Base-by-base conservation (phyloP, 2,888 invertebrate species). In the Xestia ashworthii region DNA sequence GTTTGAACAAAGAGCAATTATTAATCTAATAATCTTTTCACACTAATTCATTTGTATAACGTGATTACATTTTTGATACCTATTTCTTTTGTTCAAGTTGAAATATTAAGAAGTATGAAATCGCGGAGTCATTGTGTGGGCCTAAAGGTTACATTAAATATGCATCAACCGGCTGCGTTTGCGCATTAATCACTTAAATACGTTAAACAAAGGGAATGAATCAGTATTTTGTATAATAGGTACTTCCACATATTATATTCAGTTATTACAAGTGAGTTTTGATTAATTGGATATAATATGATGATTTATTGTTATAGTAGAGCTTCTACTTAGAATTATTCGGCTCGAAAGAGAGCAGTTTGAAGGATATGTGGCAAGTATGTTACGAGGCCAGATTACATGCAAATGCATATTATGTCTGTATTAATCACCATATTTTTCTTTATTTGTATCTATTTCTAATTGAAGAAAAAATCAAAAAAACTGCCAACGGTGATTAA, bases 91-190 rank as follows among this genome's bases (percentile, higher is more conserved):
- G 71, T 65, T 4, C 12, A 16, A 38, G 4, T 60, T n/a, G 1
- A 71, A 38, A 14, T 25, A 9, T 66, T 16, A 38, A 48, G 32
- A 32, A n/a, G 3, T 46, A 60, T 38, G 46, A 80, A 76, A 70
- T 5, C 22, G 81, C 62, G 5, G 3, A 67, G 72, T 82, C 82
- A 82, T 76, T 70, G 76, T 55, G 19, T 60, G 12, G 44, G 6
- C 64, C 6, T 32, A 25, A 11, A 48, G 38, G 41, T 53, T 58
- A n/a, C 16, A 68, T 68, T 55, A 60, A 66, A 70, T 70, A 76
- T 81, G 44, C 70, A 38, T 22, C 32, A 67, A 67, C 5, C n/a
- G 55, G 38, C 25, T 50, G 50, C 50, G 64, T 38, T 22, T n/a
- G 44, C 68, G 67, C 50, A 60, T 71, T 62, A 79, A 71, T 74